phyloP scores from a whole-genome alignment of 2,888 invertebrate species.

The Nasonia oneida region DNA sequence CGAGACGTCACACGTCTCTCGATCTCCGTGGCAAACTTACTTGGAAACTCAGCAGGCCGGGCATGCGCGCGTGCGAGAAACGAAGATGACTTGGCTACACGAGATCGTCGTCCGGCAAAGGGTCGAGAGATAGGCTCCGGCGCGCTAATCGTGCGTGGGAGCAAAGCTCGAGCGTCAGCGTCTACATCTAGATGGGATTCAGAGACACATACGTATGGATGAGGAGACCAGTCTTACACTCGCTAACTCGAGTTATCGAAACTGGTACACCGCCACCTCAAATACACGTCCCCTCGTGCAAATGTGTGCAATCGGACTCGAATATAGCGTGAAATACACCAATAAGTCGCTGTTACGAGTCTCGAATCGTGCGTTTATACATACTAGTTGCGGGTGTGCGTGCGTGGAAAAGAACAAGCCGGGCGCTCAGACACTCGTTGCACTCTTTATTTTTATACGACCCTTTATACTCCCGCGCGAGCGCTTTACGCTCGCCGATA shows the following conservation, averaged over 20 bases:
- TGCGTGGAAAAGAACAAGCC: background rate
- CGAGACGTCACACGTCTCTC: background rate
- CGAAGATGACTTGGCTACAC: background rate
- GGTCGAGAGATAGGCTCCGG: background rate
- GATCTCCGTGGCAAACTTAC: background rate
- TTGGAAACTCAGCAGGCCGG: background rate
- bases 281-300: background rate
- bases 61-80: background rate
- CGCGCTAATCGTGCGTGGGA: background rate
- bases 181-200: background rate
- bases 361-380: background rate
- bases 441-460: background rate
- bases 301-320: background rate
- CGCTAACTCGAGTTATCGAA: background rate
- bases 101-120: slow-evolving; percentile 5
- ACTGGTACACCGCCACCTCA: background rate
- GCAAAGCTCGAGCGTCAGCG: background rate
- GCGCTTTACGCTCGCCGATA: background rate
- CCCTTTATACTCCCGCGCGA: background rate
- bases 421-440: slow-evolving; percentile 2
- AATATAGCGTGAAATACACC: background rate
- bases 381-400: background rate
- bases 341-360: background rate
- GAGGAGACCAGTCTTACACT: background rate
- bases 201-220: slow-evolving; percentile 18